Base-by-base conservation (phyloP, 2,888 invertebrate species). In the Sceliomorpha sp. region DNA sequence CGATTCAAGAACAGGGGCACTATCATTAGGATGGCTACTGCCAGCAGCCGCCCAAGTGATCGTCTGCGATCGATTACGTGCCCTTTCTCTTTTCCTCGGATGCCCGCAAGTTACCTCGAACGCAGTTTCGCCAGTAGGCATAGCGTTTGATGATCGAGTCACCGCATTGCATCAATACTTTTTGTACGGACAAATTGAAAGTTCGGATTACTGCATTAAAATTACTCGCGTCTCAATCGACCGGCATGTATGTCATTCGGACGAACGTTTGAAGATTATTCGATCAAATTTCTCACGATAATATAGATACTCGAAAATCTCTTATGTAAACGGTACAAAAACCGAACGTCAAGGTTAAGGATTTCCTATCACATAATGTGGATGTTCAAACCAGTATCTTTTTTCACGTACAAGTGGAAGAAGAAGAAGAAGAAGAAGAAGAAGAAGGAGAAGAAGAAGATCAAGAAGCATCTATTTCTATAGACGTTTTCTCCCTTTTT, bases 1-100 rank as follows among this genome's bases (percentile, higher is more conserved):
- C 72, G 71, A 32, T 53, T 31, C 44, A 50, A 40, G 64, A 66
- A 55, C 51, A 62, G 44, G 63, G 50, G 53, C 72, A 71, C 78
- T 78, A 73, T 81, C 75, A 78, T 80, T 78, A 77, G 48, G 58
- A 72, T 73, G 68, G 75, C 77, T 78, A 76, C 74, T 70, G 73
- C 63, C 75, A 76, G 70, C 69, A 72, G 72, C 72, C 55, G 68
- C 56, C 37, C 55, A 68, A 62, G 71, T 73, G 73, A 74, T 78
- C 74, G 74, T 68, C 62, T 34, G 71, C 72, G 71, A 67, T 69
- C 76, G 76, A 83, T 82, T 77, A 78, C 55, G 36, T 40, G 27
- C 51, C 34, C 53, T 47, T 55, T 48, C 37, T 56, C 34, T 32
- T 58, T 32, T 20, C 32, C 34, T 27, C 45, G 31, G 29, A 34